These are phyloP conservation scores for Rhinoptilus africanus DNA, from an alignment of 2,113 vertebrate species.

Conservation along the genomic window DNA sequence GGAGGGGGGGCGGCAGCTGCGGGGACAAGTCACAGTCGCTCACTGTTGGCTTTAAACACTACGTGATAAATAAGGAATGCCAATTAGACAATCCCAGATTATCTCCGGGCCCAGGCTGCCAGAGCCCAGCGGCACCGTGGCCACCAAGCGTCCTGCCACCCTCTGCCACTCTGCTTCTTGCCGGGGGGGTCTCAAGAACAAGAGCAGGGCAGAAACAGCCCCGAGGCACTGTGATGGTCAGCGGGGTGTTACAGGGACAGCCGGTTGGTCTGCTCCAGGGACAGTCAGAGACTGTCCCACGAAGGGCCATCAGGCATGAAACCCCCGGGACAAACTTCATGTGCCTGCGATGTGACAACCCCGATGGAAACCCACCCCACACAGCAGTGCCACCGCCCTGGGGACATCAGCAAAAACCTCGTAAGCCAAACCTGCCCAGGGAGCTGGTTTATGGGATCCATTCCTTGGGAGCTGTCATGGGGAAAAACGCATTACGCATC, in stretches of 20 bases:
- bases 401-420: neutral
- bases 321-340: accelerated
- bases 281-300: neutral
- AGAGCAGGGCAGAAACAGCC: neutral
- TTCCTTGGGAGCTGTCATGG: neutral
- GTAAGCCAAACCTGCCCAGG: neutral
- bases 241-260: accelerated
- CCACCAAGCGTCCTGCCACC: neutral
- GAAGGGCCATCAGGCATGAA: neutral
- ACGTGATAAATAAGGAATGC: neutral
- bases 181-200: neutral
- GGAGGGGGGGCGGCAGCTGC: neutral
- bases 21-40: constrained; percentile 4
- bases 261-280: neutral
- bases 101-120: neutral
- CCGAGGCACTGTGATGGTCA: accelerated
- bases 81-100: constrained; percentile 41
- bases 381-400: accelerated
- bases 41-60: constrained; percentile 40
- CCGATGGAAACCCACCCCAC: neutral
- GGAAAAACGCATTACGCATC: neutral
- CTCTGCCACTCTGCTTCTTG: neutral
- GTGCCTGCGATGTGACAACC: accelerated
- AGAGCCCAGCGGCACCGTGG: accelerated
- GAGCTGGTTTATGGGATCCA: neutral